A percentile compares a stretch with the other conserved stretches of the same genome.
These are phyloP conservation scores for Zootoca vivipara DNA, from an alignment of 2,113 vertebrate genomes.

Conservation along the genomic window DNA sequence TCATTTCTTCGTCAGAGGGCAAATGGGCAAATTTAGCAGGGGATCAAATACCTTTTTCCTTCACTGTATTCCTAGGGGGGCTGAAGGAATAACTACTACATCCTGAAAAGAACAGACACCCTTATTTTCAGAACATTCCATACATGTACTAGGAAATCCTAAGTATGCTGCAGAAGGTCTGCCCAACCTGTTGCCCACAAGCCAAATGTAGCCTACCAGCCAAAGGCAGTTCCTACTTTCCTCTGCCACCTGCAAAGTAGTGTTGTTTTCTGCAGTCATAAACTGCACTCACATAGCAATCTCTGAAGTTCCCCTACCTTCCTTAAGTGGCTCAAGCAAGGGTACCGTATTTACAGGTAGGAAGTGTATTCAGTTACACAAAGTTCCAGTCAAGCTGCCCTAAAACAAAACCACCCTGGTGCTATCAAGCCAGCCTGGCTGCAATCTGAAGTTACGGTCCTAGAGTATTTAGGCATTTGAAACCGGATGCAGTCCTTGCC, in stretches of 20 bases:
- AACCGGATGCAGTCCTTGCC: neutral
- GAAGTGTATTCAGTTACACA: neutral
- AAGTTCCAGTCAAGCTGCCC: neutral
- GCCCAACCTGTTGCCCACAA: neutral
- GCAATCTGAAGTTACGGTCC: neutral
- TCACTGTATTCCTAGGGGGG: neutral
- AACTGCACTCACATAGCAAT: slow-evolving; percentile 18
- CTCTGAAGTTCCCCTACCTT: slow-evolving; percentile 22
- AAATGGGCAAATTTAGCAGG: too few species aligned
- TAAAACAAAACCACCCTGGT: neutral
- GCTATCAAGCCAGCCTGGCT: neutral
- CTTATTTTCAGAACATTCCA: neutral
- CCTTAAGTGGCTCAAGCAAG: slow-evolving; percentile 18
- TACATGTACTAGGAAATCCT: neutral
- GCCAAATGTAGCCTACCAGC: neutral
- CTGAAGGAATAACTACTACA: neutral
- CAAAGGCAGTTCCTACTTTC: neutral
- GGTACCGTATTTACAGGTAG: neutral
- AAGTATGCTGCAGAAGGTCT: neutral
- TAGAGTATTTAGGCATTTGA: neutral
- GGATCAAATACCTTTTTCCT: too few species aligned
- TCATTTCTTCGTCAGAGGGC: too few species aligned
- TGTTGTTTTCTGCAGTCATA: neutral
- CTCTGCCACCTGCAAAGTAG: neutral
- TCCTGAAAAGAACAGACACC: neutral